Evolutionary conservation across 2,888 invertebrate species (phyloP).

Genomic region (Patella caerulea): DNA sequence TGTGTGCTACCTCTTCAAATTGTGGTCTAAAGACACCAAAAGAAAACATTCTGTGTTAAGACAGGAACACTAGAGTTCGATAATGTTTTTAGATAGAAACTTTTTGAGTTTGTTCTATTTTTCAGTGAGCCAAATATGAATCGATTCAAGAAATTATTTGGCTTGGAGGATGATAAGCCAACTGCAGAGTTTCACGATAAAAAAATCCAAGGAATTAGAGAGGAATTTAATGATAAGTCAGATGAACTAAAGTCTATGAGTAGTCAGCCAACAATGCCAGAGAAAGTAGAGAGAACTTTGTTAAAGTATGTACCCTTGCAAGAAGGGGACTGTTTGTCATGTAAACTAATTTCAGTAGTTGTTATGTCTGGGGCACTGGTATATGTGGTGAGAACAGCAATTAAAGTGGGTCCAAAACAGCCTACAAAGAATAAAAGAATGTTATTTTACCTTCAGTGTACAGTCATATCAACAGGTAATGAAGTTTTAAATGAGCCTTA

Average conservation of each 20-base stretch:
- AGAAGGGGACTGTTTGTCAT: slow-evolving; percentile 32
- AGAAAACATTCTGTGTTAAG: too few relatives aligned
- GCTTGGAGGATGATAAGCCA: not conserved
- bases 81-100: too few relatives aligned
- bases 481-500: not conserved
- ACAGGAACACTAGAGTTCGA: too few relatives aligned
- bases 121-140: too few relatives aligned
- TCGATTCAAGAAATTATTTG: not conserved
- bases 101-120: too few relatives aligned
- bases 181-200: too few relatives aligned
- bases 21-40: too few relatives aligned
- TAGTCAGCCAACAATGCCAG: not conserved
- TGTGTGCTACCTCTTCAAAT: too few relatives aligned
- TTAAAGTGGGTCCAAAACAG: slow-evolving; percentile 8
- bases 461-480: slow-evolving; percentile 20
- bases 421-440: slow-evolving; percentile 22
- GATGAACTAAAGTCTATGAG: too few relatives aligned
- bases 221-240: too few relatives aligned
- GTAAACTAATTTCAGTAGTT: slow-evolving; percentile 29
- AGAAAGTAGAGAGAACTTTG: not conserved
- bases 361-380: slow-evolving; percentile 14
- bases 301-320: slow-evolving; percentile 28
- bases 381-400: slow-evolving; percentile 17
- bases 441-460: not conserved
- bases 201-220: too few relatives aligned